Evolutionary conservation across 2,888 invertebrate genomes (phyloP).

Genomic region (Macrosiphum euphorbiae): DNA sequence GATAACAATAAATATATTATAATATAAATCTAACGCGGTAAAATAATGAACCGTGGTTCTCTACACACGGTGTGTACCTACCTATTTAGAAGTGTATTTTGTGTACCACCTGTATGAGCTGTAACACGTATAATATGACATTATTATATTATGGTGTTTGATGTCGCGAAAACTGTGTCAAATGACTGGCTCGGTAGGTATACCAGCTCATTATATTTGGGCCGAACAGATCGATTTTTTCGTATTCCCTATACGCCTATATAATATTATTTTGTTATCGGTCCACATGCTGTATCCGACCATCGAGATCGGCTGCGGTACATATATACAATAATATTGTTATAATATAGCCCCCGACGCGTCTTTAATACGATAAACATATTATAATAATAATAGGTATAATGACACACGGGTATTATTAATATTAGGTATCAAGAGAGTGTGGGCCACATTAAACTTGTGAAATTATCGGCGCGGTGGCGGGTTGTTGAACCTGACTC

Average conservation of each 20-base stretch:
- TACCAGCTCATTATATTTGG: background rate
- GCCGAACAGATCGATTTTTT: conserved; percentile 31
- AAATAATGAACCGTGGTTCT: background rate
- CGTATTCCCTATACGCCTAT: background rate
- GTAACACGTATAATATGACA: background rate
- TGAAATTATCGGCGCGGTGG: conserved; percentile 49
- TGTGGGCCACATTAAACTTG: conserved; percentile 54
- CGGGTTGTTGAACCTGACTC: conserved; percentile 61
- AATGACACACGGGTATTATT: background rate
- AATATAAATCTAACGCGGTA: background rate
- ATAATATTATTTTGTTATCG: background rate
- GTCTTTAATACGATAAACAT: conserved; percentile 17
- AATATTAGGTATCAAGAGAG: conserved; percentile 27
- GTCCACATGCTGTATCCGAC: background rate
- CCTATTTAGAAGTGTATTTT: background rate
- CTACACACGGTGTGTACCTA: background rate
- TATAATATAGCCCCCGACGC: background rate
- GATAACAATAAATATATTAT: background rate
- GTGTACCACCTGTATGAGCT: background rate
- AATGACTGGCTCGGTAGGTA: background rate
- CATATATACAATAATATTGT: background rate
- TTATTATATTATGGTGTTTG: background rate
- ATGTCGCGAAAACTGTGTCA: conserved; percentile 25
- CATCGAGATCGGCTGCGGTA: background rate
- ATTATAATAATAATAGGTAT: background rate